phyloP scores from a whole-genome alignment of 2,888 invertebrate genomes.

The Heliconius erato region DNA sequence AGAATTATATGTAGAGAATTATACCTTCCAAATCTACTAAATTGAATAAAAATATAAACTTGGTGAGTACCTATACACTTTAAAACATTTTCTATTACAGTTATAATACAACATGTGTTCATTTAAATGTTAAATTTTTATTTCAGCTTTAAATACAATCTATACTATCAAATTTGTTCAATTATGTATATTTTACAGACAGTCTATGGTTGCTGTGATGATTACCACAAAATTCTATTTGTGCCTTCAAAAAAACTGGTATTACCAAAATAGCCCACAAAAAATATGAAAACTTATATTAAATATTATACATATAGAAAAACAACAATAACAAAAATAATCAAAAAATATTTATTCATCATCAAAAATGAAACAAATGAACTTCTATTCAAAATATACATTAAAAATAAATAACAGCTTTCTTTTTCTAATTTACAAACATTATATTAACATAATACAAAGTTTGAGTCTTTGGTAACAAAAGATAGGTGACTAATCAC shows the following conservation, averaged over 20 bases:
- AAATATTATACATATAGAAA: slow-evolving; percentile 34
- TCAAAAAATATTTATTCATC: slow-evolving; percentile 42
- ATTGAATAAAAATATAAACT: not conserved
- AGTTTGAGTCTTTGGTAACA: slow-evolving; percentile 58
- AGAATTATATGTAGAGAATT: not conserved
- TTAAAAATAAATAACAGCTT: slow-evolving; percentile 49
- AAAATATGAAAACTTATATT: slow-evolving; percentile 30
- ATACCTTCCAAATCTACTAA: not conserved
- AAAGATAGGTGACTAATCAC: slow-evolving; percentile 51
- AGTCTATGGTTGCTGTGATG: slow-evolving; percentile 16
- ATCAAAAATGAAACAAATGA: slow-evolving; percentile 24
- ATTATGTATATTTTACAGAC: slow-evolving; percentile 12
- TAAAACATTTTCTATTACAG: not conserved
- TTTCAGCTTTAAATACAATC: slow-evolving; percentile 4
- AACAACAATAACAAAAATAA: slow-evolving; percentile 42
- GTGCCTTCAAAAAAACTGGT: slow-evolving; percentile 13
- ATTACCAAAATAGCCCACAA: not conserved
- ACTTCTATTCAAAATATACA: slow-evolving; percentile 30
- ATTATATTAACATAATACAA: slow-evolving; percentile 49
- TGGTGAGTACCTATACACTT: not conserved
- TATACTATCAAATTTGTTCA: not conserved
- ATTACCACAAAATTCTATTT: slow-evolving; percentile 37
- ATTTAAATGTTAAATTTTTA: not conserved
- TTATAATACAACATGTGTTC: not conserved
- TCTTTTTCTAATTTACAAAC: slow-evolving; percentile 43